Base-by-base conservation (phyloP, 2,888 invertebrate genomes). In the Drosophila infuscata region DNA sequence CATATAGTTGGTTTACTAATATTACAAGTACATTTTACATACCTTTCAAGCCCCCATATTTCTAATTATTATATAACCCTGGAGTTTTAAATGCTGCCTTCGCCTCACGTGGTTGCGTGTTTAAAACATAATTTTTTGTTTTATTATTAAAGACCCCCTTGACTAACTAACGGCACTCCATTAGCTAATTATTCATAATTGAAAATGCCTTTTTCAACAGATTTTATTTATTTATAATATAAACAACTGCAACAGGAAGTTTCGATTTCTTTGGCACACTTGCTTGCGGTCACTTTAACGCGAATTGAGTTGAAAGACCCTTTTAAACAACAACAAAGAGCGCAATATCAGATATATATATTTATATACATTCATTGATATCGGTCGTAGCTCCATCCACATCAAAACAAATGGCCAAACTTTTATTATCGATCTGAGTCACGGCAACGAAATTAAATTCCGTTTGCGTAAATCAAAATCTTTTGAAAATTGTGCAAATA, bases 221-320 rank as follows among this genome's bases (percentile, higher is more conserved):
- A 29, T 32, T 46, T 46, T 25, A 29, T 41, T 25, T 33, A 25
- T 49, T 63, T 35, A 20, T 2, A 64, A n/a, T n/a, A 30, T 8
- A 15, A n/a, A 7, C 66, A 35, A 51, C 36, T 73, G 73, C 74
- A 71, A 74, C 85, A 85, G 81, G 81, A 83, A 88, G 70, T 76
- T 83, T 79, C 76, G 82, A 82, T 89, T 83, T 88, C 83, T 74
- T 54, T 85, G 63, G 60, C 63, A 61, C 61, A 12, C 46, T 69
- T 59, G 58, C 56, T 33, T 63, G 15, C 17, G 63, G 66, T 60
- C 60, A 43, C 46, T 32, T 38, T 30, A 46, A n/a, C 9, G 49
- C 60, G 52, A 38, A 3, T 32, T 33, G 49, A 25, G 78, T 75
- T 79, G 70, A 83, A 86, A 71, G 72, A 74, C 76, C 76, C 59